A percentile compares a stretch with the other conserved stretches of the same genome.
These are phyloP conservation scores for Anodontia alba DNA, from an alignment of 2,888 invertebrate genomes.

Conservation along the genomic window DNA sequence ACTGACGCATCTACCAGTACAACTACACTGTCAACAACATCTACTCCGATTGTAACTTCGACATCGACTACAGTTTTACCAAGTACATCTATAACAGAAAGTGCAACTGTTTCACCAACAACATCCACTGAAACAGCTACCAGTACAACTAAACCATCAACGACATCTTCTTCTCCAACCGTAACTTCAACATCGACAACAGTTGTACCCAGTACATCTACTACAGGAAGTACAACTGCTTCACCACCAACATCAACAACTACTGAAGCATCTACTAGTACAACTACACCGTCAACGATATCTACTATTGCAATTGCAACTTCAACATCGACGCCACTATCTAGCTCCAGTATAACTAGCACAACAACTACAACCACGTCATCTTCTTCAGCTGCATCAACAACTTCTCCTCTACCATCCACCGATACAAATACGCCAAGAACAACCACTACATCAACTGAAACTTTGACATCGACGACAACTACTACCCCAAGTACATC, in stretches of 20 bases:
- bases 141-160: background rate
- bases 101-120: background rate
- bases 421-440: background rate
- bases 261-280: background rate
- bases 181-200: slow-evolving; percentile 3
- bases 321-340: too few species aligned
- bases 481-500: background rate
- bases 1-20: background rate
- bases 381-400: background rate
- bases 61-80: background rate
- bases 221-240: background rate
- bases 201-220: background rate
- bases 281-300: background rate
- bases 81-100: background rate
- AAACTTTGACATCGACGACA: background rate
- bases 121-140: background rate
- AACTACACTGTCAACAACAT: background rate
- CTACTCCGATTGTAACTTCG: background rate
- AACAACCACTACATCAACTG: background rate
- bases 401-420: background rate
- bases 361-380: background rate
- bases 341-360: too few species aligned
- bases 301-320: background rate
- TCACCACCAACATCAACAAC: background rate
- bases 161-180: background rate